Base-by-base conservation (phyloP, 2,113 vertebrate species). In the Arizona elegans region DNA sequence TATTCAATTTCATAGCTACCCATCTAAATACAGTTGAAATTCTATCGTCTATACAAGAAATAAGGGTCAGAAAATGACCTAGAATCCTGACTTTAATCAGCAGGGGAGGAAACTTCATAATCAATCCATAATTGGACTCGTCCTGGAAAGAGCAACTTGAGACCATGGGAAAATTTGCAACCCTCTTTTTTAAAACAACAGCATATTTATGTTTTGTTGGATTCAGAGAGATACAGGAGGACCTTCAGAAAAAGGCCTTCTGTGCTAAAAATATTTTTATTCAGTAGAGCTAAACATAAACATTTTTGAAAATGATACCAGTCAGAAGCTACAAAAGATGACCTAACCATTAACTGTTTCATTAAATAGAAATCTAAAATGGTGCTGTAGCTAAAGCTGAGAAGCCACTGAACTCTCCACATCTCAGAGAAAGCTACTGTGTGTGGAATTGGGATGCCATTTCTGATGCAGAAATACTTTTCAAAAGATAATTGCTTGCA, bases 101-200 rank as follows among this genome's bases (percentile, higher is more conserved):
- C 88, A 93, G 75, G 47, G 4, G 89, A 87, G n/a, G 56, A 93
- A 93, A 43, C 29, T 90, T 93, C 81, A 17, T 87, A 65, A 90
- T 29, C 75, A 90, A 10, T 43, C 11, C 29, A 89, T 58, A 90
- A 55, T 50, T 93, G 75, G 75, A 86, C 52, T 90, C 3, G 43
- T 90, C 75, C 75, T 38, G 12, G 47, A 90, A 23, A 55, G 23
- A 43, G 33, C 52, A 12, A 90, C 47, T 55, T 53, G 24, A 47
- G 52, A 15, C 21, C 26, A 24, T 38, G 9, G 38, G 58, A 91
- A n/a, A 75, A 47, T 90, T 59, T 86, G 26, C 26, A 86, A 52
- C 33, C 24, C 43, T 62, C 8, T 53, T 59, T 5, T 58, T 52
- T 33, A n/a, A 50, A 23, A 12, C 24, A 70, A 38, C 8, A 8